phyloP scores from a whole-genome alignment of 2,113 vertebrate genomes.

The Xenopus tropicalis region UCB_Xtro_10.0 CM004450.2:28713501-28714000 shows the following conservation, averaged over 20 bases:
- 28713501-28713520: no score
- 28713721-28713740: slow-evolving; percentile 55
- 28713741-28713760: slow-evolving; percentile 57
- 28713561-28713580: no score
- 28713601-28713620: no score
- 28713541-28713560: no score
- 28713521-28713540: no score
- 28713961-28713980: not conserved
- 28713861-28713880: slow-evolving; percentile 45
- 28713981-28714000: no score
- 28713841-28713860: slow-evolving; percentile 47
- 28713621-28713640: no score
- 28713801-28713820: slow-evolving; percentile 37
- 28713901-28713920: slow-evolving; percentile 33
- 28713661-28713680: no score
- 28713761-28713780: slow-evolving; percentile 58
- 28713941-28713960: slow-evolving; percentile 11
- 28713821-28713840: slow-evolving; percentile 45
- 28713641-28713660: no score
- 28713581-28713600: no score
- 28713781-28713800: slow-evolving; percentile 46
- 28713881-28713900: slow-evolving; percentile 27
- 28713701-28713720: slow-evolving; percentile 49
- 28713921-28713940: slow-evolving; percentile 16
- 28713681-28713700: slow-evolving; percentile 34